Conservation (phyloP, 2,888 invertebrate genomes). For the Acleris holmiana region DNA sequence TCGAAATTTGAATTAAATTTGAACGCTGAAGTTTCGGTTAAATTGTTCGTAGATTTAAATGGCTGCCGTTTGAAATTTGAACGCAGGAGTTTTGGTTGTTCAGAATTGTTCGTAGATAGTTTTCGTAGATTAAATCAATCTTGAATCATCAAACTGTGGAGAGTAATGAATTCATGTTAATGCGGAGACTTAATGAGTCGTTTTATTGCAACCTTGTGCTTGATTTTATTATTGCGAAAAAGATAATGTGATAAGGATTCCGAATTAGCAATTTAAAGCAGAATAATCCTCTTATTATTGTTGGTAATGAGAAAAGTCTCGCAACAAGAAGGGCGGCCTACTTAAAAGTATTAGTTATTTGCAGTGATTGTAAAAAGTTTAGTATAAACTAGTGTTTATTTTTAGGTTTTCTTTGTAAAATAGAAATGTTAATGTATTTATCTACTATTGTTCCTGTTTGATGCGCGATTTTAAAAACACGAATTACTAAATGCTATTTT, state of each 20-base stretch:
- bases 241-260: constrained; percentile 22
- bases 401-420: too few species aligned
- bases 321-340: background rate
- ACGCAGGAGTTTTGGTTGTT: too few species aligned
- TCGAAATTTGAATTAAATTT: too few species aligned
- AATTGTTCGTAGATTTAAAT: constrained; percentile 18
- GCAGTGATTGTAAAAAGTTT: constrained; percentile 15
- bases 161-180: constrained; percentile 17
- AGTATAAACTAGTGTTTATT: constrained; percentile 12
- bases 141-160: constrained; percentile 24
- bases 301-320: constrained; percentile 2
- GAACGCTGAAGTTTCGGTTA: too few species aligned
- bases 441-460: too few species aligned
- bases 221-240: constrained; percentile 26
- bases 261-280: constrained; percentile 1
- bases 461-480: too few species aligned
- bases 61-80: too few species aligned
- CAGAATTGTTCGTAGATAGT: constrained; percentile 20
- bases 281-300: constrained; percentile 11
- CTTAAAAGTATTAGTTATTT: constrained; percentile 17
- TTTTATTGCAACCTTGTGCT: constrained; percentile 31
- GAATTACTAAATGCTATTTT: too few species aligned
- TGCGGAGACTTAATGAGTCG: constrained; percentile 22
- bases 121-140: constrained; percentile 29
- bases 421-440: too few species aligned